Percentiles rank a stretch among this genome's conserved stretches.
Conservation (phyloP, 2,797 vertebrate genomes). For the Thalassophryne amazonica region DNA sequence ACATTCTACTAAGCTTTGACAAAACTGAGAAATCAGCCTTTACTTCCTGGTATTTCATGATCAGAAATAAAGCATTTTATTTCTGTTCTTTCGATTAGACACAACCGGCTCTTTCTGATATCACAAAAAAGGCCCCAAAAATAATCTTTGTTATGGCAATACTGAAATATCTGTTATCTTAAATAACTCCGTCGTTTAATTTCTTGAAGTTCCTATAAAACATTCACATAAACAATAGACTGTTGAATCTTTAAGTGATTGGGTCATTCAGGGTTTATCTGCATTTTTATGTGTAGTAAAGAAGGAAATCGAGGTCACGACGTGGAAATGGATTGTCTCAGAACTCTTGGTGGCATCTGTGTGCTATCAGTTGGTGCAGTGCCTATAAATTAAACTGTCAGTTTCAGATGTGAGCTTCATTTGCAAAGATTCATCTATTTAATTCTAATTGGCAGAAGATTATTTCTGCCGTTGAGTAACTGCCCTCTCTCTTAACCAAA, state of each 20-base stretch:
- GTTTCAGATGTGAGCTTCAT: conserved; percentile 18
- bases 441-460: conserved; percentile 34
- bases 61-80: background rate
- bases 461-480: background rate
- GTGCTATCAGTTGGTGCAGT: background rate
- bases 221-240: background rate
- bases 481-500: conserved; percentile 8
- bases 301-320: background rate
- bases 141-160: too few species aligned
- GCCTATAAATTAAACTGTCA: conserved; percentile 22
- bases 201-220: background rate
- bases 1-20: too few species aligned
- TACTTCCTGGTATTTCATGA: background rate
- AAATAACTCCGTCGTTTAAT: conserved; percentile 1
- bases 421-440: conserved; percentile 27
- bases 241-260: background rate
- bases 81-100: background rate
- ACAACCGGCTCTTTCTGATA: too few species aligned
- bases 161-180: too few species aligned
- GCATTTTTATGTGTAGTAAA: background rate
- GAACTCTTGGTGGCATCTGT: background rate
- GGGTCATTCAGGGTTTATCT: conserved; percentile 5
- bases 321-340: background rate
- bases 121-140: too few species aligned
- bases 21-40: background rate